phyloP scores from a whole-genome alignment of 2,888 invertebrate genomes.

The Hirudinaria manillensis region DNA sequence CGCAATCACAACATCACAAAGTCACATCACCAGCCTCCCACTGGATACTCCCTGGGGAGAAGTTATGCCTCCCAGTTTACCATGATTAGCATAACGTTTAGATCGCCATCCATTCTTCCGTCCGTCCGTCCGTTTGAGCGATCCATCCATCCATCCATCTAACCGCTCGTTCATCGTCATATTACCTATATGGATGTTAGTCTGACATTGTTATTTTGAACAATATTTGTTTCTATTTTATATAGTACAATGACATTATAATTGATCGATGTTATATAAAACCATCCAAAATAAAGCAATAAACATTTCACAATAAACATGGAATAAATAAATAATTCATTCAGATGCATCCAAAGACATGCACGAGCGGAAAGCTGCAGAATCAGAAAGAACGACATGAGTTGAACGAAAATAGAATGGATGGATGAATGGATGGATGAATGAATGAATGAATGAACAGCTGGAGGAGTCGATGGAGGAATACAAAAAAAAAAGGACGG shows the following conservation, averaged over 20 bases:
- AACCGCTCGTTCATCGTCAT: neutral
- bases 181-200: neutral
- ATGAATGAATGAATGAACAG: neutral
- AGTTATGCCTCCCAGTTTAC: slow-evolving; percentile 10
- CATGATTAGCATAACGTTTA: slow-evolving; percentile 10
- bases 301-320: no score
- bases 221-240: no score
- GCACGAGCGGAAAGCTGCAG: neutral
- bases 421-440: neutral
- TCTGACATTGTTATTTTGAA: no score
- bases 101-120: neutral
- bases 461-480: neutral
- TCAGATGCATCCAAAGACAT: neutral
- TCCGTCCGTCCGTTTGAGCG: neutral
- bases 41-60: neutral
- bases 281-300: no score
- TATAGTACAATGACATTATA: no score
- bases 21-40: slow-evolving; percentile 8
- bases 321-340: no score
- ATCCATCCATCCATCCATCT: slow-evolving; percentile 8
- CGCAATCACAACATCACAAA: slow-evolving; percentile 1
- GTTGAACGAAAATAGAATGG: neutral
- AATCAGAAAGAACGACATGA: neutral
- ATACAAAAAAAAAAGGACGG: neutral
- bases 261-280: no score